Evolutionary conservation across 2,113 vertebrate genomes (phyloP).

Genomic region (Mugil cephalus): DNA sequence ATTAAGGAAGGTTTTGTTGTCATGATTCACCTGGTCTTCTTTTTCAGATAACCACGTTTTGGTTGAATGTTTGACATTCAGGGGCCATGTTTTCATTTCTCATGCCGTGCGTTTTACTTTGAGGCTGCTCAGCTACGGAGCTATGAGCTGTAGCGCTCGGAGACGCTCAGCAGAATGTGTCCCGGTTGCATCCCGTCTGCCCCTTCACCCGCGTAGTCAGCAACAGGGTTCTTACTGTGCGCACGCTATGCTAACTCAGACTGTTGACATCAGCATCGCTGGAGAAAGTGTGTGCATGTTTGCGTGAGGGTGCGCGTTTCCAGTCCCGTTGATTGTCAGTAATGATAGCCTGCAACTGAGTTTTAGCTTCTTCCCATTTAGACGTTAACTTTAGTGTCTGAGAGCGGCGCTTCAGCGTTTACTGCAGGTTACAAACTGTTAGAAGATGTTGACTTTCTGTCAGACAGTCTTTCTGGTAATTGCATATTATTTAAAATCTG

Average conservation of each 20-base stretch:
- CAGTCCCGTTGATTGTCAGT: slow-evolving; percentile 18
- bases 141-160: slow-evolving; percentile 1
- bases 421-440: slow-evolving; percentile 1
- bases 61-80: neutral
- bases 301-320: slow-evolving; percentile 27
- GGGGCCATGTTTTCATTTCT: neutral
- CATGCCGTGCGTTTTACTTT: neutral
- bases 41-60: neutral
- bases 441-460: neutral
- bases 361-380: neutral
- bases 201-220: slow-evolving; percentile 27
- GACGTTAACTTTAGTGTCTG: neutral
- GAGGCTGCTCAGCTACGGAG: neutral
- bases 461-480: neutral
- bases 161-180: slow-evolving; percentile 15
- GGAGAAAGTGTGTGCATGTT: slow-evolving; percentile 9
- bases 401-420: neutral
- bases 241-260: slow-evolving; percentile 19
- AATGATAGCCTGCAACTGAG: slow-evolving; percentile 21
- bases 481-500: neutral
- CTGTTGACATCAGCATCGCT: slow-evolving; percentile 38
- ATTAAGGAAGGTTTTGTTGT: neutral
- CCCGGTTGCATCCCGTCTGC: slow-evolving; percentile 29
- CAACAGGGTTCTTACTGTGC: slow-evolving; percentile 47
- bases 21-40: slow-evolving; percentile 3